Conservation (phyloP, 2,888 invertebrate genomes). For the Formica aserva region DNA sequence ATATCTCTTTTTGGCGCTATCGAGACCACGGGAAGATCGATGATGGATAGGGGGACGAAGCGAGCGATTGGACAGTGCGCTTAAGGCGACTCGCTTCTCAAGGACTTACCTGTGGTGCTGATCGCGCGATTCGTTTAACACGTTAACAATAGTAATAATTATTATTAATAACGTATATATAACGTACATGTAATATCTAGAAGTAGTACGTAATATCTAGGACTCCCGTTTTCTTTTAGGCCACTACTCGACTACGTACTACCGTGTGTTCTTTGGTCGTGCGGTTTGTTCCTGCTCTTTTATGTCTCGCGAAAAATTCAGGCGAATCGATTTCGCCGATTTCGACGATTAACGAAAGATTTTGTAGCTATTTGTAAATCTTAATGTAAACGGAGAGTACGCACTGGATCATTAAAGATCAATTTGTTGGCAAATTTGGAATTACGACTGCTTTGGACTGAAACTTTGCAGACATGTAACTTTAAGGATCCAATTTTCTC, state of each 20-base stretch:
- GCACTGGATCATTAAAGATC: conserved; percentile 18
- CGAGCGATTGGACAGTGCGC: conserved; percentile 31
- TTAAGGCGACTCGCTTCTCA: conserved; percentile 32
- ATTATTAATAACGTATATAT: conserved; percentile 70
- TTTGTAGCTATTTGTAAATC: background rate
- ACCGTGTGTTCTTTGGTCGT: conserved; percentile 72
- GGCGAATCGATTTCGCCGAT: conserved; percentile 27
- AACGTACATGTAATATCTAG: conserved; percentile 76
- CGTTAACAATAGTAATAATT: conserved; percentile 65
- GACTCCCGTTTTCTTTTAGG: conserved; percentile 62
- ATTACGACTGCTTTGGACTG: background rate
- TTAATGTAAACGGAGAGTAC: background rate
- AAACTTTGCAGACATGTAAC: background rate
- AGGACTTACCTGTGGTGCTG: conserved; percentile 49
- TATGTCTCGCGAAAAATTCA: conserved; percentile 26
- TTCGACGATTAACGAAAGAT: conserved; percentile 27
- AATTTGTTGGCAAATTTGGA: background rate
- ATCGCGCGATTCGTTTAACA: conserved; percentile 46
- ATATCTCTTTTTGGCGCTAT: conserved; percentile 20
- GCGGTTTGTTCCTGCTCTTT: conserved; percentile 54
- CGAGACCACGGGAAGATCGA: conserved; percentile 24
- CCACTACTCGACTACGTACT: conserved; percentile 73
- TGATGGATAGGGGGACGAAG: background rate
- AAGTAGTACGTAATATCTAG: conserved; percentile 68
- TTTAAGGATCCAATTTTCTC: conserved; percentile 24